These are phyloP conservation scores for Troilus luridus DNA, from an alignment of 2,888 invertebrate genomes.

Conservation along the genomic window DNA sequence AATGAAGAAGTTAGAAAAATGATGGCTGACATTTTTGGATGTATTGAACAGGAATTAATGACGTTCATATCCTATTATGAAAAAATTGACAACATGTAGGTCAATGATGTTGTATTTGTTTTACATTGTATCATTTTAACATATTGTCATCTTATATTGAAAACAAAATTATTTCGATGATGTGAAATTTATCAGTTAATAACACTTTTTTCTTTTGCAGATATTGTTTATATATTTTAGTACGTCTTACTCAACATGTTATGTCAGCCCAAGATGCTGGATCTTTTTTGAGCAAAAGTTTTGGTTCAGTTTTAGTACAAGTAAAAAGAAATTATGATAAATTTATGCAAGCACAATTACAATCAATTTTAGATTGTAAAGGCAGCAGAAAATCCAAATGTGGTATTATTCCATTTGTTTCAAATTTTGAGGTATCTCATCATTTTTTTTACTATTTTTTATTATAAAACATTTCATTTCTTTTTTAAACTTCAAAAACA, in stretches of 20 bases:
- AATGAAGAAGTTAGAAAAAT: constrained; percentile 86
- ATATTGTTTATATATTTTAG: constrained; percentile 94
- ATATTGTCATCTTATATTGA: neutral
- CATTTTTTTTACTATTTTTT: neutral
- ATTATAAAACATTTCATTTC: neutral
- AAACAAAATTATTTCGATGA: neutral
- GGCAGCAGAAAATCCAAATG: constrained; percentile 84
- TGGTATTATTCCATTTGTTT: constrained; percentile 90
- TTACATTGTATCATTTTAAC: neutral
- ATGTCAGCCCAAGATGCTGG: constrained; percentile 90
- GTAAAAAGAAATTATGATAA: constrained; percentile 93
- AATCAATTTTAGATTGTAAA: constrained; percentile 84
- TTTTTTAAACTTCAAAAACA: neutral
- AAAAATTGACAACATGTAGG: constrained; percentile 91
- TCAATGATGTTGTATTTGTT: constrained; percentile 65
- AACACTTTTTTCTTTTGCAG: constrained; percentile 70
- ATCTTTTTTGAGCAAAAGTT: constrained; percentile 89
- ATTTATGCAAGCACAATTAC: constrained; percentile 87
- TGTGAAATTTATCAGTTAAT: neutral
- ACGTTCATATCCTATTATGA: constrained; percentile 90
- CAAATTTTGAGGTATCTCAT: constrained; percentile 81
- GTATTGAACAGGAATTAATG: constrained; percentile 88
- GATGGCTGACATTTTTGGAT: constrained; percentile 91
- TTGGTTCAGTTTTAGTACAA: constrained; percentile 87
- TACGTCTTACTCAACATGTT: constrained; percentile 92